Evolutionary conservation across 2,113 vertebrate species (phyloP), one percentile per base, ranked within the genome.

Genomic region (Chionis minor): DNA sequence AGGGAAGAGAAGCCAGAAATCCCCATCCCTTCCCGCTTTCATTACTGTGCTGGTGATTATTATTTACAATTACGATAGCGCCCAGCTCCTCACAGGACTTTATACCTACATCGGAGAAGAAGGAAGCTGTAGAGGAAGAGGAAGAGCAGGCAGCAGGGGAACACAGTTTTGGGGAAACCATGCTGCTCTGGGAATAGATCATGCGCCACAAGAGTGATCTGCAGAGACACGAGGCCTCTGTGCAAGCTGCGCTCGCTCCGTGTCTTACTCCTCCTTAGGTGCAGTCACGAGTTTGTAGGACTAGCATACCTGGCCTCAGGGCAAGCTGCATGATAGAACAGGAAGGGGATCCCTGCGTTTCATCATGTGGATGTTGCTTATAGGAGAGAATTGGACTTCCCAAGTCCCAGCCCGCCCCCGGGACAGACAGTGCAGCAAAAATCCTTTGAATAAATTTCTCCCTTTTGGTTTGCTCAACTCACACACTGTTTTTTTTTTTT

Each of bases 71-170:
- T 27, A 2, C 1, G 1, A 8, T 3, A n/a, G 49, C 4, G 33
- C 49, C 78, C 1, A 0, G 44, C 2, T 69, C 13, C 47, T 59
- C 0, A 0, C n/a, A 63, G 56, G 6, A 0, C 28, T n/a, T n/a
- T 27, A 1, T 12, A 12, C 35, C 30, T 69, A 4, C 49, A 17
- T 2, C 14, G 6, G 69, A 47, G 45, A 10, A 35, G 62, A 33
- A 86, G 47, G 67, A 45, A 40, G 55, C 17, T 86, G 82, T 44
- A 18, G 22, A 22, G 32, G 51, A 9, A n/a, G 44, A 79, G 87
- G 38, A n/a, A 35, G 58, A 56, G 55, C 30, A 35, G 63, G 59
- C 20, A 17, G 62, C 18, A n/a, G 30, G 30, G 52, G 21, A 45
- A 32, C 2, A 5, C 1, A 12, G 20, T 21, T 1, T 81, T 17